phyloP scores from a whole-genome alignment of 2,113 vertebrate genomes.

The Myotis yumanensis region DNA sequence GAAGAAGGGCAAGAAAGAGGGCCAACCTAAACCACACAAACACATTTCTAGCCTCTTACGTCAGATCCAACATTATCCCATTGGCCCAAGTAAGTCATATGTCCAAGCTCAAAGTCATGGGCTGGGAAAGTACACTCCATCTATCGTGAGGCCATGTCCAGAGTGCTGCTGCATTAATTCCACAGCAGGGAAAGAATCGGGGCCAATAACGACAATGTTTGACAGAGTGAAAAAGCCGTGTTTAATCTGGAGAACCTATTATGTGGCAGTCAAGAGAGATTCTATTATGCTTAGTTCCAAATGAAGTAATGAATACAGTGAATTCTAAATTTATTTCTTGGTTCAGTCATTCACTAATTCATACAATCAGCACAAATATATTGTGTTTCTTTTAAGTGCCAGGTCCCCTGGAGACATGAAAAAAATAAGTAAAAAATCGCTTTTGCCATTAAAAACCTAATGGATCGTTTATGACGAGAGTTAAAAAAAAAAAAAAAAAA shows the following conservation, averaged over 20 bases:
- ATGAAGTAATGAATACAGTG: background rate
- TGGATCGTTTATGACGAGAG: background rate
- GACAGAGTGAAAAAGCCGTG: background rate
- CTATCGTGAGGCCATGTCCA: background rate
- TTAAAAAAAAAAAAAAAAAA: background rate
- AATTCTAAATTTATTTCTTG: background rate
- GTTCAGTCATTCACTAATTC: constrained; percentile 19
- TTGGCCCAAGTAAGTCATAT: background rate
- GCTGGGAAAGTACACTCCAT: background rate
- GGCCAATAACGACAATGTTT: background rate
- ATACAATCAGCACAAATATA: constrained; percentile 10
- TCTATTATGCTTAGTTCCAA: background rate
- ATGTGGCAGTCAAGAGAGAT: background rate
- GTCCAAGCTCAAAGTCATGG: background rate
- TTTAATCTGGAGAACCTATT: background rate
- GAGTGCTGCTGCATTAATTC: background rate
- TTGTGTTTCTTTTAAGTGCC: background rate
- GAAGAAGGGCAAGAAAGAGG: background rate
- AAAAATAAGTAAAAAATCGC: background rate
- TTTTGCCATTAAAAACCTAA: constrained; percentile 9
- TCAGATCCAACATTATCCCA: background rate
- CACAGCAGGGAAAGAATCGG: background rate
- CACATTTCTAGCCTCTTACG: background rate
- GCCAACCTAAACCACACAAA: background rate
- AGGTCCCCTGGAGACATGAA: background rate